phyloP scores from a whole-genome alignment of 2,113 vertebrate genomes.

The Stomatorhinus ivindoensis region DNA sequence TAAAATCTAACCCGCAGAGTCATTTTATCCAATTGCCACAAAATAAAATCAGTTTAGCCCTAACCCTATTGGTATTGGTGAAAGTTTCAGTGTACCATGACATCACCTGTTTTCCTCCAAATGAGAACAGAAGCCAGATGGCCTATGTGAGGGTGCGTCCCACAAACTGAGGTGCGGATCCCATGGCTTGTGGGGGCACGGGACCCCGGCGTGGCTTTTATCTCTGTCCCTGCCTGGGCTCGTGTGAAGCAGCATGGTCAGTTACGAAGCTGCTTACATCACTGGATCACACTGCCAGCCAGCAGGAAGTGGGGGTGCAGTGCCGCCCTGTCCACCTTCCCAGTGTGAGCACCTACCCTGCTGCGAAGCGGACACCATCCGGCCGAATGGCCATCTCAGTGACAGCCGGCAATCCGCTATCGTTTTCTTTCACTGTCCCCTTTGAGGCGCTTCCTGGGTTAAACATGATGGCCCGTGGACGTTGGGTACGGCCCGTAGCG shows the following conservation, averaged over 20 bases:
- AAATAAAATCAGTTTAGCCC: not conserved
- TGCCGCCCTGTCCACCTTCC: not conserved
- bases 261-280: not conserved
- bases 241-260: not conserved
- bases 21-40: not conserved
- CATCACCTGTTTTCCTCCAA: not conserved
- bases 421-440: not conserved
- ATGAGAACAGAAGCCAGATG: not conserved
- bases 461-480: not conserved
- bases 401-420: no score
- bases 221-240: not conserved
- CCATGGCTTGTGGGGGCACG: not conserved
- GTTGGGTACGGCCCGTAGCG: not conserved
- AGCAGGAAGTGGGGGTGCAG: not conserved
- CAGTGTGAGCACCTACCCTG: not conserved
- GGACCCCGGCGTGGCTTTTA: not conserved
- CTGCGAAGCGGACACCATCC: not conserved
- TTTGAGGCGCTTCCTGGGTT: not conserved
- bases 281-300: not conserved
- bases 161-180: not conserved
- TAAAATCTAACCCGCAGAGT: not conserved
- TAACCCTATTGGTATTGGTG: not conserved
- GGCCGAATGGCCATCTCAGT: not conserved
- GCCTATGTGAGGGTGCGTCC: not conserved
- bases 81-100: not conserved